Conservation (phyloP, 2,113 vertebrate genomes). For the Picathartes gymnocephalus region DNA sequence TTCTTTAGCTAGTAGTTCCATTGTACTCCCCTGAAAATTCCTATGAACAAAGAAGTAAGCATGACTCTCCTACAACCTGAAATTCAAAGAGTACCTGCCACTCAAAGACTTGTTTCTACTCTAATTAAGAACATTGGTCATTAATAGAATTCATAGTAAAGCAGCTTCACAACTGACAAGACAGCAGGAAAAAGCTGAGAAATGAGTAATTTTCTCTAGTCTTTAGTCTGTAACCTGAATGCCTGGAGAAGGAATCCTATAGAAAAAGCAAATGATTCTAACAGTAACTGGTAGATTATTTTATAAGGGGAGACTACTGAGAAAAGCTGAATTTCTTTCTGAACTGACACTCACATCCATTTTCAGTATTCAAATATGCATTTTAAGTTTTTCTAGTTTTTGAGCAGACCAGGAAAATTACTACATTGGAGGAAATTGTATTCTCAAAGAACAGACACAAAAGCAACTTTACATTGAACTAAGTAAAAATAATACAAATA, state of each 20-base stretch:
- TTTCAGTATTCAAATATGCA: neutral
- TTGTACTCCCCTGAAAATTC: neutral
- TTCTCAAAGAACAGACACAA: neutral
- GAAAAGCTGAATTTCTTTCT: neutral
- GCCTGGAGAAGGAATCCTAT: neutral
- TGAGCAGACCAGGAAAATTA: neutral
- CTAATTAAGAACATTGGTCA: neutral
- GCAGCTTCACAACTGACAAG: neutral
- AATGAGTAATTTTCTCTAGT: neutral
- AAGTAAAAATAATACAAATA: neutral
- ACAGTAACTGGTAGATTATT: neutral
- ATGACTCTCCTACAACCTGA: neutral
- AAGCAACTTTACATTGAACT: neutral
- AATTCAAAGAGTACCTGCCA: neutral
- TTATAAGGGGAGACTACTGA: neutral
- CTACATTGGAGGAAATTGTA: accelerated
- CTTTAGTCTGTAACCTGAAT: neutral
- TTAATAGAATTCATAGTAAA: neutral
- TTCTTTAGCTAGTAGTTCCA: neutral
- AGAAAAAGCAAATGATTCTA: neutral
- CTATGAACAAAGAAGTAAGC: neutral
- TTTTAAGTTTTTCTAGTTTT: neutral
- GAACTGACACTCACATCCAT: neutral
- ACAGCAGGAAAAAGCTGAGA: neutral
- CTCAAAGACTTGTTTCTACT: neutral